phyloP scores from a whole-genome alignment of 2,888 invertebrate species.

The Zygothrica quintamaculata region DNA sequence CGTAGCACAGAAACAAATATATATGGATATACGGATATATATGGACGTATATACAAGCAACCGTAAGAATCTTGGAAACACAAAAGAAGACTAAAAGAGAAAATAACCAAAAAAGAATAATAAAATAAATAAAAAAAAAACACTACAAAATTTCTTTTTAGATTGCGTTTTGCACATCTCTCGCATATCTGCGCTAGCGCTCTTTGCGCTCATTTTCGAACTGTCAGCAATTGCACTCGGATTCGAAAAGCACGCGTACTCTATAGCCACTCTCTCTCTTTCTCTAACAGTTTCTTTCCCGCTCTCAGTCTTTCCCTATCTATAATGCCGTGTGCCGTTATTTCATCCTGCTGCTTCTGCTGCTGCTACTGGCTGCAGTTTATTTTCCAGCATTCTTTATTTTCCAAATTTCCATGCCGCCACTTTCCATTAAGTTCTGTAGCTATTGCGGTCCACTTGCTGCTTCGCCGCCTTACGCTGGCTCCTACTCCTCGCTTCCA shows the following conservation, averaged over 20 bases:
- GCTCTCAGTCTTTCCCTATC: no score
- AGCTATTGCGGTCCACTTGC: slow-evolving; percentile 70
- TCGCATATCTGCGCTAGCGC: slow-evolving; percentile 31
- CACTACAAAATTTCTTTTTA: slow-evolving; percentile 47
- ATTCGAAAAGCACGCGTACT: slow-evolving; percentile 30
- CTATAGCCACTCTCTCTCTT: slow-evolving; percentile 22
- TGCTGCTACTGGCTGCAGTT: slow-evolving; percentile 59
- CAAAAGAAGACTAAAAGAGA: no score
- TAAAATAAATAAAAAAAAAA: slow-evolving; percentile 50
- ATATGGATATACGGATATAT: slow-evolving; percentile 22
- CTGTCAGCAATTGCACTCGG: slow-evolving; percentile 36
- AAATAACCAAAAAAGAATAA: slow-evolving; percentile 35
- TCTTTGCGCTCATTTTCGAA: slow-evolving; percentile 50
- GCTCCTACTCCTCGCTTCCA: slow-evolving; percentile 54
- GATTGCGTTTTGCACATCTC: slow-evolving; percentile 43
- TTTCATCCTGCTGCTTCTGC: slow-evolving; percentile 52
- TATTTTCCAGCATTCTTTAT: slow-evolving; percentile 55
- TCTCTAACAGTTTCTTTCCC: slow-evolving; percentile 7
- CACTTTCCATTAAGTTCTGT: slow-evolving; percentile 56
- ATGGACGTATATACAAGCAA: slow-evolving; percentile 29
- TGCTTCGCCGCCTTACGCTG: slow-evolving; percentile 62
- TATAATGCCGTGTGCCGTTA: slow-evolving; percentile 55
- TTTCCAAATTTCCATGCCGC: slow-evolving; percentile 55
- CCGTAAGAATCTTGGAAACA: slow-evolving; percentile 55
- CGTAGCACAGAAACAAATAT: slow-evolving; percentile 33